These are phyloP conservation scores for Cecidostiba fungosa DNA, from an alignment of 2,888 invertebrate species.

Conservation along the genomic window DNA sequence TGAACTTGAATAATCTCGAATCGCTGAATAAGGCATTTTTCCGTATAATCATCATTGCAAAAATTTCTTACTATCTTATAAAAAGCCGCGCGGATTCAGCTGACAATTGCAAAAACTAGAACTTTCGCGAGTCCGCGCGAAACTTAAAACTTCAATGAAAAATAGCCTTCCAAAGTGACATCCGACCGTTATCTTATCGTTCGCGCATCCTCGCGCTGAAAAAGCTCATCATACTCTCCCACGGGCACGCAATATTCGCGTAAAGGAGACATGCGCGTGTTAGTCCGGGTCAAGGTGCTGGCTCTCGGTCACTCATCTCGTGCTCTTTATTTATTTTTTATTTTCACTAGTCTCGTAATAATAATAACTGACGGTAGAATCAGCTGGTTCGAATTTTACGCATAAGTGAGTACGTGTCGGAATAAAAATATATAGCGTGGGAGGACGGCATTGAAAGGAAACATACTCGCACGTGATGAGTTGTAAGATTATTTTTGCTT, in stretches of 20 bases:
- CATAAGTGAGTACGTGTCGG: too few species aligned
- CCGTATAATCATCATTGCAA: not conserved
- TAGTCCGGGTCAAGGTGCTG: constrained; percentile 15
- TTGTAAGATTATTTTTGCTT: not conserved
- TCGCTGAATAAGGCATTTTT: not conserved
- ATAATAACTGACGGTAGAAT: not conserved
- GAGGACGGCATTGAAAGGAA: not conserved
- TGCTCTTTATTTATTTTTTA: not conserved
- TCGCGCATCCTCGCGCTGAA: not conserved
- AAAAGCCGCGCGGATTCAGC: not conserved
- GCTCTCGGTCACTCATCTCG: constrained; percentile 25
- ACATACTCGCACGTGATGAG: not conserved
- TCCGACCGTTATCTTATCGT: not conserved
- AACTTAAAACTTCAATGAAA: not conserved
- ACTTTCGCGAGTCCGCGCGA: not conserved
- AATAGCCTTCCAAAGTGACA: not conserved
- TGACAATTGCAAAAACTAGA: not conserved
- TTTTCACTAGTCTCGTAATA: not conserved
- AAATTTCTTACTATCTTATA: not conserved
- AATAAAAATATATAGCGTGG: not conserved
- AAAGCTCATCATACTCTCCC: not conserved
- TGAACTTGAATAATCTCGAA: not conserved
- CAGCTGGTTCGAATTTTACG: too few species aligned
- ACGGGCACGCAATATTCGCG: not conserved
- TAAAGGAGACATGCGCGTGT: not conserved